Evolutionary conservation across 2,888 invertebrate genomes (phyloP).

Genomic region (Aleiodes testaceus): DNA sequence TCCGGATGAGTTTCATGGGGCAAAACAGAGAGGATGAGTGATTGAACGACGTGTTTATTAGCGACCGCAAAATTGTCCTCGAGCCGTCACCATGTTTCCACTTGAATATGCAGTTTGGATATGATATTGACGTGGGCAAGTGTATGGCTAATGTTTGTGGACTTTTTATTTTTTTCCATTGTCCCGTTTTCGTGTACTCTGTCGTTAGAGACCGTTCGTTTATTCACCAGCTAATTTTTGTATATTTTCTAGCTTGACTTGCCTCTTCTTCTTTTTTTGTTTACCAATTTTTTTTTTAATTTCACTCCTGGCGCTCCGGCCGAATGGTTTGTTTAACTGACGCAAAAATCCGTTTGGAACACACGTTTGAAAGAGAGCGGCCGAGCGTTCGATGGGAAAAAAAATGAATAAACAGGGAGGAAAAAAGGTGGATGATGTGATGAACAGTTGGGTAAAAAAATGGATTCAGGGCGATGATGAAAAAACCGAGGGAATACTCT

Average conservation of each 20-base stretch:
- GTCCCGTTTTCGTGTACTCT: not conserved
- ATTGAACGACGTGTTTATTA: conserved; percentile 57
- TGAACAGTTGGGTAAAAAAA: conserved; percentile 4
- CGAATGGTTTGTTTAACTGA: conserved; percentile 13
- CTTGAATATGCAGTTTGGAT: not conserved
- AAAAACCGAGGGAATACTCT: not conserved
- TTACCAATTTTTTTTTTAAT: not conserved
- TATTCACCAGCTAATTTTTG: conserved; percentile 2
- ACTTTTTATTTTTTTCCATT: not conserved
- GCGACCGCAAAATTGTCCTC: conserved; percentile 47
- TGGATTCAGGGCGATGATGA: not conserved
- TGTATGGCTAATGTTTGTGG: not conserved
- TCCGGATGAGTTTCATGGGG: not conserved
- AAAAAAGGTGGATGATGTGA: conserved; percentile 23
- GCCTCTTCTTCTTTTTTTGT: not conserved
- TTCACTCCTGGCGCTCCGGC: not conserved
- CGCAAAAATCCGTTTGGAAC: conserved; percentile 32
- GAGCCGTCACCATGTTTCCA: conserved; percentile 6
- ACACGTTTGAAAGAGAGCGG: not conserved
- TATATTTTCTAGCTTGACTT: conserved; percentile 1
- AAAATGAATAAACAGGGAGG: conserved; percentile 3
- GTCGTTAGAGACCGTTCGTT: too few relatives aligned
- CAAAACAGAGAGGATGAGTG: conserved; percentile 24
- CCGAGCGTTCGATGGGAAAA: not conserved
- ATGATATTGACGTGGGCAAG: not conserved